Evolutionary conservation across 2,888 invertebrate genomes (phyloP).

Genomic region (Drosophila melanosoma): DNA sequence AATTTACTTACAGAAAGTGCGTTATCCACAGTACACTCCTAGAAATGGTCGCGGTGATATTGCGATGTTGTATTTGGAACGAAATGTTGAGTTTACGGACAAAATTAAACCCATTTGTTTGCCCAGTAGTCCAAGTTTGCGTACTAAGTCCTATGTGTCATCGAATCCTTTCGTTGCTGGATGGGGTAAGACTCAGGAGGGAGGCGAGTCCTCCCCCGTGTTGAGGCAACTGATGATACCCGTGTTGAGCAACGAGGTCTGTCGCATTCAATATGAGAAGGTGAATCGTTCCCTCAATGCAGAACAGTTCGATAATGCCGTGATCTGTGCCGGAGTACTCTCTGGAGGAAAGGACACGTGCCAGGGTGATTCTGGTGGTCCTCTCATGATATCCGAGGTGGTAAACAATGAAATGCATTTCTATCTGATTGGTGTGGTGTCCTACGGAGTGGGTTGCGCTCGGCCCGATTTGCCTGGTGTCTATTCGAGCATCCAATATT

Average conservation of each 20-base stretch:
- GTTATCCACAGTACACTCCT: conserved; percentile 77
- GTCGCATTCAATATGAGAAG: conserved; percentile 84
- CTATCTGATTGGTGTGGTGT: conserved; percentile 88
- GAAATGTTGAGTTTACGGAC: conserved; percentile 86
- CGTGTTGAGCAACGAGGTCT: conserved; percentile 88
- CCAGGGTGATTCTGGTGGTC: conserved; percentile 85
- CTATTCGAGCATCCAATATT: conserved; percentile 87
- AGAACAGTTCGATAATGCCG: conserved; percentile 82
- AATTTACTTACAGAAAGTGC: conserved; percentile 53
- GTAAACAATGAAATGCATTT: conserved; percentile 52
- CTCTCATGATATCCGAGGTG: conserved; percentile 82
- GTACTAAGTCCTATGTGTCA: conserved; percentile 86
- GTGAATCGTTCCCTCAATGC: conserved; percentile 68
- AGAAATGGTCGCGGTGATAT: conserved; percentile 90
- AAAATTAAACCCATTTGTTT: conserved; percentile 91
- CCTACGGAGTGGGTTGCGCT: conserved; percentile 89
- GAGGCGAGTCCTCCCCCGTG: conserved; percentile 88
- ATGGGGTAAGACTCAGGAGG: conserved; percentile 84
- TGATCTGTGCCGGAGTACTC: conserved; percentile 83
- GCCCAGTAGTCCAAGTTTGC: conserved; percentile 87
- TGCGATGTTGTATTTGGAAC: conserved; percentile 89
- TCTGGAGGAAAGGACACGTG: conserved; percentile 84
- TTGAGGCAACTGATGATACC: conserved; percentile 91
- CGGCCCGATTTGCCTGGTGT: conserved; percentile 87
- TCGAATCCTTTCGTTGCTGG: conserved; percentile 90